Evolutionary conservation across 1,140 invertebrate genomes (phyloP).

Genomic region (Nasonia longicornis): DNA sequence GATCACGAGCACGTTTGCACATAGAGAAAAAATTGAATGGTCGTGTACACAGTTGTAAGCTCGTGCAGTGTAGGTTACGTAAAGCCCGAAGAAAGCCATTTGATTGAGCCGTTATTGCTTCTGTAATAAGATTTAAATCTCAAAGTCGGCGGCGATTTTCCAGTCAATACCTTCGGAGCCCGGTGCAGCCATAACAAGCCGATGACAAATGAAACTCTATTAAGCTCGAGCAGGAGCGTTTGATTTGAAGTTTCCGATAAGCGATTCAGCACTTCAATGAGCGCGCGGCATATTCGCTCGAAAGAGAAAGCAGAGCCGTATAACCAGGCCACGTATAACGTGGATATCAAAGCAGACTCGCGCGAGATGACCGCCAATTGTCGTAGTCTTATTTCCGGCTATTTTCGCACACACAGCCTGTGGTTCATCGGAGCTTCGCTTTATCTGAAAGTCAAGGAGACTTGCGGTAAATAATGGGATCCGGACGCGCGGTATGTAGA

Average conservation of each 20-base stretch:
- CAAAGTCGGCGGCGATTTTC: slow-evolving; percentile 3
- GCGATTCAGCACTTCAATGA: slow-evolving; percentile 42
- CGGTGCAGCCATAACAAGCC: not conserved
- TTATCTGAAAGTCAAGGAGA: slow-evolving; percentile 35
- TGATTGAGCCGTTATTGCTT: slow-evolving; percentile 26
- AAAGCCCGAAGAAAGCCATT: not conserved
- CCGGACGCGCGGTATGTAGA: not conserved
- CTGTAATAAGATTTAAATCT: slow-evolving; percentile 3
- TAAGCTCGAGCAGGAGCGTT: slow-evolving; percentile 23
- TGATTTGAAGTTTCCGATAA: slow-evolving; percentile 42
- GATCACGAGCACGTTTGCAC: not conserved
- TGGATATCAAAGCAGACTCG: not conserved
- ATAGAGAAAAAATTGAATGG: not conserved
- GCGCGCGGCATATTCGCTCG: slow-evolving; percentile 43
- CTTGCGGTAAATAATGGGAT: slow-evolving; percentile 26
- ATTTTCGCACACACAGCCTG: not conserved
- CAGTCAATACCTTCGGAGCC: not conserved
- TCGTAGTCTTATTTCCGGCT: not conserved
- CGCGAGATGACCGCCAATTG: not conserved
- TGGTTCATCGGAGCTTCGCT: not conserved
- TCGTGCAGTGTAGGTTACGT: not conserved
- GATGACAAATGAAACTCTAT: slow-evolving; percentile 35
- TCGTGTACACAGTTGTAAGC: not conserved
- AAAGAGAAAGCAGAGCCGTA: slow-evolving; percentile 20
- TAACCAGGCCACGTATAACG: not conserved